Evolutionary conservation across 2,888 invertebrate species (phyloP).

Genomic region (Trilocha varians): DNA sequence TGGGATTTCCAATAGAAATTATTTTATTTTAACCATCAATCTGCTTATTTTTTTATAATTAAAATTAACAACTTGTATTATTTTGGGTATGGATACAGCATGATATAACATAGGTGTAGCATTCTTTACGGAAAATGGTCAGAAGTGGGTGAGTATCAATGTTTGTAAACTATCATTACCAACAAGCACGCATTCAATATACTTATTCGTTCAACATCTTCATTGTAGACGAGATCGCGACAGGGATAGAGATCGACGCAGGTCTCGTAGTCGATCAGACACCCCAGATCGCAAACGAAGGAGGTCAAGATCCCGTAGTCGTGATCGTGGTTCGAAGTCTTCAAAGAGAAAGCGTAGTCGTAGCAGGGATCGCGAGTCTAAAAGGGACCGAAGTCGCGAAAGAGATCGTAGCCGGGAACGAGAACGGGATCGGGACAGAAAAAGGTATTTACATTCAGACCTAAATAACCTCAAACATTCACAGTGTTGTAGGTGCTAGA

Average conservation of each 20-base stretch:
- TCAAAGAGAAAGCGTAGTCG: conserved; percentile 77
- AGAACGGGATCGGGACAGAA: conserved; percentile 33
- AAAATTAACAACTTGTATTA: too few species aligned
- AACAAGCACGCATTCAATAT: not conserved
- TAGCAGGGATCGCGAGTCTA: conserved; percentile 76
- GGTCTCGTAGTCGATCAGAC: conserved; percentile 74
- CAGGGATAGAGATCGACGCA: conserved; percentile 63
- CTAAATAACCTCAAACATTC: conserved; percentile 1
- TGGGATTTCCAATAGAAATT: too few species aligned
- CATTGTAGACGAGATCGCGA: conserved; percentile 54
- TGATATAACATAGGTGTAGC: too few species aligned
- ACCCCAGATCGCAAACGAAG: conserved; percentile 73
- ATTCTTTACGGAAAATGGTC: conserved; percentile 38
- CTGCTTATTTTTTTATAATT: too few species aligned
- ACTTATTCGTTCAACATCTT: conserved; percentile 1
- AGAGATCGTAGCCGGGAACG: conserved; percentile 40
- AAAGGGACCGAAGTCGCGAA: conserved; percentile 68
- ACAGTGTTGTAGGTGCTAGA: too few species aligned
- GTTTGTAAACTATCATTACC: not conserved
- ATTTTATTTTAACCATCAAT: too few species aligned
- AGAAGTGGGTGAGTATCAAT: conserved; percentile 50
- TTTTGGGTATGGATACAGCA: too few species aligned
- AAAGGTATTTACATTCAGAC: conserved; percentile 41
- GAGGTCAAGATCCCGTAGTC: conserved; percentile 72
- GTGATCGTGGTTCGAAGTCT: conserved; percentile 74